Conservation (phyloP, 2,888 invertebrate species). For the Volucella inanis region DNA sequence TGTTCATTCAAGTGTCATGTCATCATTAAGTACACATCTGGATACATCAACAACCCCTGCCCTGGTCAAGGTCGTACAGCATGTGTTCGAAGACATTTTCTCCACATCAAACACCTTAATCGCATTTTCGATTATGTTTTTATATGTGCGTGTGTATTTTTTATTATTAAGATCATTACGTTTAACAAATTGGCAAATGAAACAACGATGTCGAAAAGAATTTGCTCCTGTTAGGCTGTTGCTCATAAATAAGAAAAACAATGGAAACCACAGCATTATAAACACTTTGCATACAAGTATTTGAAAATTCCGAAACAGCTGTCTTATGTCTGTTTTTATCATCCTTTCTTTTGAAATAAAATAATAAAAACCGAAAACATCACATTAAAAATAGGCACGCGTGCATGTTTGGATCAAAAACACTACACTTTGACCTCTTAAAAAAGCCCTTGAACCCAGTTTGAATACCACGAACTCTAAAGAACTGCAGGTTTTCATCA, state of each 20-base stretch:
- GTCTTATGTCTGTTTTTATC: neutral
- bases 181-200: neutral
- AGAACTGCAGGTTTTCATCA: neutral
- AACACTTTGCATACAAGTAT: neutral
- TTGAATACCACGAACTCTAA: neutral
- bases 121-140: too few species aligned
- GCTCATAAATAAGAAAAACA: slow-evolving; percentile 16
- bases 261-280: slow-evolving; percentile 6
- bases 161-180: slow-evolving; percentile 11
- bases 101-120: slow-evolving; percentile 2
- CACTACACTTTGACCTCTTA: neutral
- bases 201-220: neutral
- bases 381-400: too few species aligned
- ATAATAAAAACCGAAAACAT: neutral
- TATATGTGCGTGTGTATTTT: neutral
- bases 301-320: slow-evolving; percentile 6
- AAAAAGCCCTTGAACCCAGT: slow-evolving; percentile 9
- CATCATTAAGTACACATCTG: neutral
- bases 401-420: too few species aligned
- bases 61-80: slow-evolving; percentile 5
- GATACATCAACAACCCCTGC: neutral
- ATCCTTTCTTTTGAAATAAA: neutral
- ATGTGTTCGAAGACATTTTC: neutral
- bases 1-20: slow-evolving; percentile 14
- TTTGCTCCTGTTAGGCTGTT: neutral